Evolutionary conservation across 2,113 vertebrate genomes (phyloP).

Genomic region (Balaenoptera acutorostrata): DNA sequence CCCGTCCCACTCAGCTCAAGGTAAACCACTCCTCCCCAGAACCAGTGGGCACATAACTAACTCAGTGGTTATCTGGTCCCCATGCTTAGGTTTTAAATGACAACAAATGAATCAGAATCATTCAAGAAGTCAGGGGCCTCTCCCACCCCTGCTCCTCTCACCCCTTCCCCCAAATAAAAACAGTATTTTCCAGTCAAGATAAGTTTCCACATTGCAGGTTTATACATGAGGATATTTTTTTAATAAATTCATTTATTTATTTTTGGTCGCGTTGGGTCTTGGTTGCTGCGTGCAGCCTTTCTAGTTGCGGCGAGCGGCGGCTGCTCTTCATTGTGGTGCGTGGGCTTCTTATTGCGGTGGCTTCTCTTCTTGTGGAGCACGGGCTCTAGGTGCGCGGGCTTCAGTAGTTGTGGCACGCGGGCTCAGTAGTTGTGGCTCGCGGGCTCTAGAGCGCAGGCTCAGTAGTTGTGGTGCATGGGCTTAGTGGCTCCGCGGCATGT

Average conservation of each 20-base stretch:
- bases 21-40: background rate
- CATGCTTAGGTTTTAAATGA: background rate
- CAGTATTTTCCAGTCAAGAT: background rate
- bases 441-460: no score
- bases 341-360: no score
- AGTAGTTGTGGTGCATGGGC: no score
- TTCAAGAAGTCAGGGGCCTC: background rate
- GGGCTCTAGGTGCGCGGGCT: no score
- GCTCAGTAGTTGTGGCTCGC: no score
- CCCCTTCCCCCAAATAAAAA: background rate
- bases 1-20: background rate
- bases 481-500: no score
- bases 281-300: no score
- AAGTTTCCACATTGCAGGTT: background rate
- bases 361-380: no score
- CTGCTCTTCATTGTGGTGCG: no score
- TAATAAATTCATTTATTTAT: no score
- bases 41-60: background rate
- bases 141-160: background rate
- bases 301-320: accelerated
- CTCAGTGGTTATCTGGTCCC: background rate
- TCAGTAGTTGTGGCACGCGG: accelerated
- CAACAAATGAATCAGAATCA: background rate
- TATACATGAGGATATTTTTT: background rate
- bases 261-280: no score